phyloP scores from a whole-genome alignment of 2,888 invertebrate species.

The Boloria euphrosyne region DNA sequence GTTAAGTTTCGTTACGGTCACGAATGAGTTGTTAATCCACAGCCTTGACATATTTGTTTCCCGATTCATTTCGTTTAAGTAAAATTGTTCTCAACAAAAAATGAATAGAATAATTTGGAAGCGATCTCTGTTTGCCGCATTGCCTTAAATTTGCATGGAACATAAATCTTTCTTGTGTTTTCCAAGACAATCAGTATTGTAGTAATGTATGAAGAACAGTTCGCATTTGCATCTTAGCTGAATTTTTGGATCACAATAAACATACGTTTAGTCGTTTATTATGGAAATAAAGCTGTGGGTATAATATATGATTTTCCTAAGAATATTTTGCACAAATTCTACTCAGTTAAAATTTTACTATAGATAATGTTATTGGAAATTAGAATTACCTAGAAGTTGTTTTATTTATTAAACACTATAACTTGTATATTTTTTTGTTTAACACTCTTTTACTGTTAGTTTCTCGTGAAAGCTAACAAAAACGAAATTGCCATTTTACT shows the following conservation, averaged over 20 bases:
- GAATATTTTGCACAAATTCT: too few relatives aligned
- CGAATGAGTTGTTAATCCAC: conserved; percentile 15
- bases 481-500: too few relatives aligned
- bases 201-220: conserved; percentile 28
- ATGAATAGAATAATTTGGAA: background rate
- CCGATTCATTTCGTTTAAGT: conserved; percentile 1
- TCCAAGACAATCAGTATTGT: conserved; percentile 28
- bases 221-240: conserved; percentile 19
- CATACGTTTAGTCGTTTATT: background rate
- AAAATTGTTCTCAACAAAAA: conserved; percentile 1
- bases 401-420: too few relatives aligned
- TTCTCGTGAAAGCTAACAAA: background rate
- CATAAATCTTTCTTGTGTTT: conserved; percentile 29
- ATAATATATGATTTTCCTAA: too few relatives aligned
- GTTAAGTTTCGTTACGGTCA: conserved; percentile 22
- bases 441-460: too few relatives aligned
- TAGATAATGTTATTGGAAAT: too few relatives aligned
- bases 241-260: conserved; percentile 12
- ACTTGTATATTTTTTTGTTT: too few relatives aligned
- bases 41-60: conserved; percentile 24
- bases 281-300: too few relatives aligned
- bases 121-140: conserved; percentile 25
- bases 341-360: too few relatives aligned
- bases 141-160: conserved; percentile 26
- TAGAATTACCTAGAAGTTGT: too few relatives aligned